Base-by-base conservation (phyloP, 2,797 vertebrate genomes). In the Thunnus albacares region DNA sequence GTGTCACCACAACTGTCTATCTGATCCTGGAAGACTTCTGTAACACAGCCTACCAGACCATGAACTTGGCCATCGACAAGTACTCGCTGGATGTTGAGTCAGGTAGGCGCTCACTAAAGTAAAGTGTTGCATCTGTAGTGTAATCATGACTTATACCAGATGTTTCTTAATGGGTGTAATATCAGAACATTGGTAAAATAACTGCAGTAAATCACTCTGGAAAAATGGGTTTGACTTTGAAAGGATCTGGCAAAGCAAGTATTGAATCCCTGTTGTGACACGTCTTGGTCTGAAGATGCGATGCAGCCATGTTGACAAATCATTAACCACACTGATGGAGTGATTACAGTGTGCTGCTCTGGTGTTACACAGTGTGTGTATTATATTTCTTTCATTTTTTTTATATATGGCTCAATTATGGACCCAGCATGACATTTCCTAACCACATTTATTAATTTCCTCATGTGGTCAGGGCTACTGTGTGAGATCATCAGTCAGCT, bases 81-180 rank as follows among this genome's bases (percentile, higher is more conserved):
- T 98, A 98, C 87, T 99, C 98, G 4, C 93, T 99, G 90, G 98
- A 99, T 80, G 98, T 99, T 0, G 98, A 99, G 92, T 98, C 98
- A 17, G 98, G 98, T 99, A 91, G 82, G 88, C 65, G 60, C 28
- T 70, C 10, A 20, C 0, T n/a, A 15, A 52, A 61, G 12, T n/a
- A 18, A 52, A 61, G 7, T 43, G 41, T 13, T 43, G 12, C 41
- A 43, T 43, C 22, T 28, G 15, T 22, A 17, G 9, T 30, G 5
- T 52, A 41, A 58, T 53, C 26, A 41, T 4, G 6, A 22, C 22
- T 65, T n/a, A 47, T 56, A 33, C 38, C 11, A 52, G 9, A 67
- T 70, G 33, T 53, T 30, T 70, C 38, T 58, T 14, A 30, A 22
- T 43, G 5, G 8, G 24, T 64, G 38, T 70, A 22, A 43, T 79